phyloP scores from a whole-genome alignment of 2,888 invertebrate genomes.

The Diplolepis rosae region DNA sequence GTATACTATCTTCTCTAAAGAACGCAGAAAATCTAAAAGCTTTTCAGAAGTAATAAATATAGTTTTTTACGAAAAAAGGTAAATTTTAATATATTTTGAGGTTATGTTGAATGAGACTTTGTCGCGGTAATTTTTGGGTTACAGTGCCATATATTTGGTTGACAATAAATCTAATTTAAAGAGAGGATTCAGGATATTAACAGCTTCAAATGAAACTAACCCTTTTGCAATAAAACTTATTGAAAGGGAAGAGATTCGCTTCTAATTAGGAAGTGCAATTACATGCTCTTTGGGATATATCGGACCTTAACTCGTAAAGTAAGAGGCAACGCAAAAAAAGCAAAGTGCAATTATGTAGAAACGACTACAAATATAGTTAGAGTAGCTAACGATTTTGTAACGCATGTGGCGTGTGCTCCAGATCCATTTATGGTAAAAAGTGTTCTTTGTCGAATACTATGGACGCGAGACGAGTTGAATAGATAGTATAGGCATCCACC shows the following conservation, averaged over 20 bases:
- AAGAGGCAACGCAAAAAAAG: slow-evolving; percentile 32
- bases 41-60: no score
- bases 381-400: slow-evolving; percentile 60
- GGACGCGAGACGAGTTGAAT: slow-evolving; percentile 21
- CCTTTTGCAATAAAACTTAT: neutral
- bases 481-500: slow-evolving; percentile 23
- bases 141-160: no score
- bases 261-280: slow-evolving; percentile 20
- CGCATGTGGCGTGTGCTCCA: slow-evolving; percentile 64
- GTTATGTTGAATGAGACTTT: no score
- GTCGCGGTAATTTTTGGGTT: no score
- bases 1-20: no score
- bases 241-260: neutral
- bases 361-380: slow-evolving; percentile 63
- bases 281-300: slow-evolving; percentile 24
- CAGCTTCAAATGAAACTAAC: neutral
- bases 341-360: slow-evolving; percentile 57
- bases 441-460: slow-evolving; percentile 27
- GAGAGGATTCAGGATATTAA: neutral
- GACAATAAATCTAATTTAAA: neutral
- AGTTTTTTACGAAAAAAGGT: no score
- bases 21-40: no score
- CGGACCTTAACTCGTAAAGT: neutral
- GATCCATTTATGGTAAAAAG: slow-evolving; percentile 68
- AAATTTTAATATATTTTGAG: no score